Evolutionary conservation across 2,113 vertebrate genomes (phyloP), one percentile per base, ranked within the genome.

Genomic region (Rissa tridactyla): DNA sequence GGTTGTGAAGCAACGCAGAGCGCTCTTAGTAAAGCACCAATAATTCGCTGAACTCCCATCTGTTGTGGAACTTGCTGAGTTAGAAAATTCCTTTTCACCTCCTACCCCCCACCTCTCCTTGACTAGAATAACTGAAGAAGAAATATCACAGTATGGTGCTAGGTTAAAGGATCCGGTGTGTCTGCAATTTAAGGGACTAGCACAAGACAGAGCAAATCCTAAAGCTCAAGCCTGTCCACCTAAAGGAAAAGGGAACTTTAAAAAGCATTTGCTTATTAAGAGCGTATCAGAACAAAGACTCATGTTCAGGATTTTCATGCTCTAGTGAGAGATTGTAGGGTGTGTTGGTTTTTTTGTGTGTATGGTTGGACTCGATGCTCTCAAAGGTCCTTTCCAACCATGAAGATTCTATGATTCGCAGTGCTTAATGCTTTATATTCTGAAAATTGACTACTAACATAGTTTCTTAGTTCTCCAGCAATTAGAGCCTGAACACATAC

Each of bases 31-130:
- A 96, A 94, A 92, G 66, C 81, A 85, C 86, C 40, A 65, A 71
- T 91, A 95, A 92, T 94, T 92, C 94, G 91, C 94, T 96, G 89
- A 95, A 94, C 69, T 92, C 73, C 65, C 64, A 80, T 83, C 69
- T 89, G 92, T 58, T 89, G 88, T 83, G 61, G 44, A 94, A 92
- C 57, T 89, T 95, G 94, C 95, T 85, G 92, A 97, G 89, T 85
- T 89, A 87, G 70, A 72, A 81, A 95, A 96, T 94, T 96, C 77
- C 68, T 95, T 69, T 87, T 94, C 40, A 47, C 38, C 66, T 92
- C 91, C 92, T 86, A 49, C 21, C 88, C 86, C 80, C 82, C 61
- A 61, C 23, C 44, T 36, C 71, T 93, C 51, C 92, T 80, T 81
- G 60, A 92, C 55, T 86, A 55, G 68, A 79, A 44, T 60, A 72